A percentile compares a stretch with the other conserved stretches of the same genome.
phyloP scores from a whole-genome alignment of 2,797 vertebrate species.

The Cygnus olor region DNA sequence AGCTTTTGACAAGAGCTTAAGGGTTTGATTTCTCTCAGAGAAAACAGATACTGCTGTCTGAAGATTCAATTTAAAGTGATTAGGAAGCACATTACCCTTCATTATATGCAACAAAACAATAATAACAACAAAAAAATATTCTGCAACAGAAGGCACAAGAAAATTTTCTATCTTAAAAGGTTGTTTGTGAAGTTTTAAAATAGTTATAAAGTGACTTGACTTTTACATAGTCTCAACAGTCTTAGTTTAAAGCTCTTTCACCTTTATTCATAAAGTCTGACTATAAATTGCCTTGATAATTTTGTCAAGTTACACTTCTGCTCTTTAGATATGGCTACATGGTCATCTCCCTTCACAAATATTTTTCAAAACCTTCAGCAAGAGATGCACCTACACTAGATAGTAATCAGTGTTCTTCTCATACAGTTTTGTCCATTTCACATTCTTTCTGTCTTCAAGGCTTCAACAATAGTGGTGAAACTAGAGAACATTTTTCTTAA shows the following conservation, averaged over 20 bases:
- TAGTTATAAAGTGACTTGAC: background rate
- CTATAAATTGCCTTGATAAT: background rate
- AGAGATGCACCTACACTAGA: background rate
- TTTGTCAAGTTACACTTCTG: background rate
- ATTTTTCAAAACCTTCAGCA: background rate
- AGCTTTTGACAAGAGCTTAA: background rate
- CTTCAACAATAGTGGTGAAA: background rate
- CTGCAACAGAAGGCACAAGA: background rate
- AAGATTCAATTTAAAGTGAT: background rate
- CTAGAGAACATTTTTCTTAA: background rate
- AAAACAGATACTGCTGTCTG: background rate
- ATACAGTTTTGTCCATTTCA: background rate
- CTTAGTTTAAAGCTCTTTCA: background rate
- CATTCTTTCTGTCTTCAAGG: background rate
- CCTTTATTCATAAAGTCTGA: background rate
- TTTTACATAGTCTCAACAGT: background rate
- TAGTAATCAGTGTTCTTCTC: background rate
- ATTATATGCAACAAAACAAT: background rate
- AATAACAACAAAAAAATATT: background rate
- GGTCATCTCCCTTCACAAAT: background rate
- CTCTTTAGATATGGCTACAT: background rate
- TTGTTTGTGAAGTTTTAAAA: background rate
- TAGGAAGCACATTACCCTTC: rapidly evolving
- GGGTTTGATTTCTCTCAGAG: background rate
- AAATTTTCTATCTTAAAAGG: background rate